A percentile compares a stretch with the other conserved stretches of the same genome.
Conservation (phyloP, 2,797 vertebrate genomes). For the Dermochelys coriacea region DNA sequence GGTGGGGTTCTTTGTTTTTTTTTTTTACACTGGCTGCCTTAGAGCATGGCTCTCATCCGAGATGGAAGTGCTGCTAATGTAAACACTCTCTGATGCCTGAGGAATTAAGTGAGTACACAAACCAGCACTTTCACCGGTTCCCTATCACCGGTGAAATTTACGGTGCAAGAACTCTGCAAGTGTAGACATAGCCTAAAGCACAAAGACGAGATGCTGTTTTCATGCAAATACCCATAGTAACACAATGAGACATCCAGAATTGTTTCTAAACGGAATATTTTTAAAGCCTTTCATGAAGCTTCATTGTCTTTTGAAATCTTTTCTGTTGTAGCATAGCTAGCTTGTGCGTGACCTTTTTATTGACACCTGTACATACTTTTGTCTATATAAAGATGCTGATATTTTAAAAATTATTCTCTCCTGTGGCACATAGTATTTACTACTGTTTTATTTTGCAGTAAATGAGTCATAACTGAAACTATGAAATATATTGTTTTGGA, state of each 20-base stretch:
- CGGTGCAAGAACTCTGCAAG: too few relatives aligned
- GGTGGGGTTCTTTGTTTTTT: too few relatives aligned
- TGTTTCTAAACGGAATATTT: background rate
- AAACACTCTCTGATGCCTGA: too few relatives aligned
- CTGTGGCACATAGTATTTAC: background rate
- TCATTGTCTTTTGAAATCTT: background rate
- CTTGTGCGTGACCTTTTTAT: background rate
- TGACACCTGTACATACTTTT: background rate
- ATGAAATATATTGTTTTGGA: background rate
- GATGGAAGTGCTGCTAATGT: too few relatives aligned
- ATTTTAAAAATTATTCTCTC: background rate
- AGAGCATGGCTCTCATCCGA: too few relatives aligned
- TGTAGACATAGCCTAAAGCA: too few relatives aligned
- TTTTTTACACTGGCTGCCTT: too few relatives aligned
- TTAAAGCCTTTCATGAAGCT: background rate
- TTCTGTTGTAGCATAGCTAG: background rate
- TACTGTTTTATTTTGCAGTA: background rate
- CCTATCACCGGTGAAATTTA: too few relatives aligned
- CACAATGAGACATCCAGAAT: background rate
- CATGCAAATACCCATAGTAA: background rate
- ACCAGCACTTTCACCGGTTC: too few relatives aligned
- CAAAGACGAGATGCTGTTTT: background rate
- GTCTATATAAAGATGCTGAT: background rate
- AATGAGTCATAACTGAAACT: background rate
- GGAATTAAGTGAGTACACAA: too few relatives aligned